phyloP scores from a whole-genome alignment of 1,140 invertebrate genomes.

The Meteorus sp. region DNA sequence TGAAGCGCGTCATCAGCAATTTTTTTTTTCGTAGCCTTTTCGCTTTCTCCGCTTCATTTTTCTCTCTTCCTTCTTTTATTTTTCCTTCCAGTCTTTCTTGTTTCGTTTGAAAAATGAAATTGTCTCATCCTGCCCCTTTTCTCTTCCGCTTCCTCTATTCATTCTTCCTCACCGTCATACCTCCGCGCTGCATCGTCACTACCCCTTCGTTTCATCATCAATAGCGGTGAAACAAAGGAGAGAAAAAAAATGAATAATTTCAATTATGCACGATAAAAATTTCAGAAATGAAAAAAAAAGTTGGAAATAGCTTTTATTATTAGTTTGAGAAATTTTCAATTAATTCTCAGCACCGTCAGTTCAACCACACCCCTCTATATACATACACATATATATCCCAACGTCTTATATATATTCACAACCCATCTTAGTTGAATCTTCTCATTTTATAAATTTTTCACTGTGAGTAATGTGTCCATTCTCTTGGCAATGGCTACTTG shows the following conservation, averaged over 20 bases:
- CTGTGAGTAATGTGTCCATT: too few species aligned
- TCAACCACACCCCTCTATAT: not conserved
- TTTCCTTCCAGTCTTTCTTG: slow-evolving; percentile 18
- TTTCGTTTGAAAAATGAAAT: slow-evolving; percentile 27
- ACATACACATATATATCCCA: not conserved
- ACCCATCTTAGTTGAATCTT: too few species aligned
- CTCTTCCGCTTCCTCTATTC: not conserved
- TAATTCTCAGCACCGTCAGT: not conserved
- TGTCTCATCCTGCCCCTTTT: slow-evolving; percentile 10
- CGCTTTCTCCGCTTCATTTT: not conserved
- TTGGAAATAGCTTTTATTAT: slow-evolving; percentile 6
- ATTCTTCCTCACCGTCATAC: not conserved
- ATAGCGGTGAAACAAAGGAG: slow-evolving; percentile 17
- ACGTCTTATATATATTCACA: too few species aligned
- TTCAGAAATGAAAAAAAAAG: not conserved
- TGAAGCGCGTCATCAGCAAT: slow-evolving; percentile 26
- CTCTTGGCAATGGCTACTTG: too few species aligned
- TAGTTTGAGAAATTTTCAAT: slow-evolving; percentile 17
- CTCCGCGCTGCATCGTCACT: too few species aligned
- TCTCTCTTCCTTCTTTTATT: slow-evolving; percentile 8
- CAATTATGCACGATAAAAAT: slow-evolving; percentile 17
- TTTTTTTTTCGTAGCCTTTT: slow-evolving; percentile 17
- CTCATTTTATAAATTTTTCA: too few species aligned
- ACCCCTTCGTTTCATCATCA: not conserved
- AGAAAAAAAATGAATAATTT: slow-evolving; percentile 23